Evolutionary conservation across 2,797 vertebrate genomes (phyloP), one percentile per base, ranked within the genome.

Genomic region (Nyctalus aviator): DNA sequence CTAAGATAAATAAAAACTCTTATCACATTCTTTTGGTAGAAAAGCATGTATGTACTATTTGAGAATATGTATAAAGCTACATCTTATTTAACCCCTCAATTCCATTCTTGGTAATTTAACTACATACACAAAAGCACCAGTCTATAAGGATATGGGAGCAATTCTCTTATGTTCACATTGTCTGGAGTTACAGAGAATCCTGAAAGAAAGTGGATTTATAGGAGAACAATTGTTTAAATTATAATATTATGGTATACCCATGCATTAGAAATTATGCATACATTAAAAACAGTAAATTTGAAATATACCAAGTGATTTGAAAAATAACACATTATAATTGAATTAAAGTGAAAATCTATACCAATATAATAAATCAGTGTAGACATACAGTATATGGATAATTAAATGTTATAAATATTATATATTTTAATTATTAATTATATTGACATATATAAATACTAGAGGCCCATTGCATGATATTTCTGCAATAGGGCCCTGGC

Each of bases 151-250:
- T 30, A 41, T 4, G 0, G 44, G 30, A 76, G 9, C 1, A 77
- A 59, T 59, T 30, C 32, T 11, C 2, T 32, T 81, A 13, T 48
- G 17, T 41, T n/a, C 75, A 37, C 25, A 53, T 53, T 84, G 21
- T 53, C 87, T 57, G n/a, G 9, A 90, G 3, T 76, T 79, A 32
- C 2, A 53, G 35, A 75, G 4, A 71, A 50, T 59, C 13, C 23
- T 66, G 25, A 90, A 59, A 88, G 57, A n/a, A 90, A 84, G 18
- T 76, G 2, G 25, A 90, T 77, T 88, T 88, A 14, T 62, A 72
- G 46, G 18, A 5, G 4, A 84, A 76, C 14, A 93, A 64, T 53
- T 75, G 6, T 20, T 27, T 48, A 81, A 30, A 41, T 84, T 84
- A 66, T 64, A 35, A 10, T 41, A 64, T 32, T 55, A 71, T 48